Evolutionary conservation across 2,888 invertebrate genomes (phyloP), one percentile per base, ranked within the genome.

Genomic region (Ceraclea dissimilis): DNA sequence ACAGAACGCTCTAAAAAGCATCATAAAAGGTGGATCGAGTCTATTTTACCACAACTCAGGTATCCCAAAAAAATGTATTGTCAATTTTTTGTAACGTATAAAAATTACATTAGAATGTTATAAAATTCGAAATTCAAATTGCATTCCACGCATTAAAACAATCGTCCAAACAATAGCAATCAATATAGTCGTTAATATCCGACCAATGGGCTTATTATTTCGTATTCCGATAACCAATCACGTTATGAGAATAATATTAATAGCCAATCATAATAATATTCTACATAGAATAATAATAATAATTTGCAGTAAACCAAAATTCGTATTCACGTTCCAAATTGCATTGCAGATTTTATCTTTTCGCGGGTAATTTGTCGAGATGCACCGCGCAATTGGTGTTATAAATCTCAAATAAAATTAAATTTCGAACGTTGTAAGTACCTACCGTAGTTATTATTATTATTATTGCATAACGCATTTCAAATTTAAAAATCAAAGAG

Each of bases 291-390:
- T 39, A 39, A 39, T 39, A 39, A 39, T 39, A 4, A 39, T 39
- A 26, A 26, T 39, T 39, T 39, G 39, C 39, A 39, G 39, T 39
- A 39, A 39, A 39, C 39, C 16, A n/a, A 39, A 39, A 8, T 39
- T 39, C 16, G 16, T n/a, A 39, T 39, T 39, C 39, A 39, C 39
- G 39, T 39, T 39, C 39, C 13, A 39, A 16, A 39, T n/a, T 39
- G 16, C 16, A 39, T 39, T 39, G 39, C 39, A 39, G 39, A 39
- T 39, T 39, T 39, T 39, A 39, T 39, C 39, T 39, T 39, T 39
- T 39, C 26, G 26, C 26, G 10, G 26, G 10, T 26, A 26, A 26
- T 26, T 26, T 26, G 26, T 26, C 26, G 26, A 26, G 26, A 26
- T 26, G 26, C 26, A 26, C 10, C 26, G 26, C 26, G 5, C 26